Evolutionary conservation across 2,888 invertebrate genomes (phyloP), one percentile per base, ranked within the genome.

Genomic region (Masnerella sp.): DNA sequence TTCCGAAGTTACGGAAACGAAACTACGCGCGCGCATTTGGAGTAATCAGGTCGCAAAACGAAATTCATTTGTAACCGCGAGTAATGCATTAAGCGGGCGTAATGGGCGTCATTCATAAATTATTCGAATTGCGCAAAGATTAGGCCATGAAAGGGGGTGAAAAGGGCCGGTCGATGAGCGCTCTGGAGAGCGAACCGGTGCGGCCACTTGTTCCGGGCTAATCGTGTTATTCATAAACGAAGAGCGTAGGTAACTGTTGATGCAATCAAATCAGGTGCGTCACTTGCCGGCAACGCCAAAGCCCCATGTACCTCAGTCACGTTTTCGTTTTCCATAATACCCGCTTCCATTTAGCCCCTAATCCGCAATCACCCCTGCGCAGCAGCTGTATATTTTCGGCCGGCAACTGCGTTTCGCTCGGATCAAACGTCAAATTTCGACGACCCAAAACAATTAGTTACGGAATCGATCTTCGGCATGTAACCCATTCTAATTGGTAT

Each of bases 271-370:
- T 58, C 67, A 67, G 36, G 52, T 32, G 22, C 38, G 47, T 49
- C 62, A 61, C 62, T 51, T 32, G 49, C 22, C 5, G 17, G 42
- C 5, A 40, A 25, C 42, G 51, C 25, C 51, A 51, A 62, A 62
- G 28, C 47, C 49, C 49, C 49, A 34, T 42, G 34, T 22, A 62
- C 42, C 34, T 62, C 40, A 56, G 54, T 54, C 65, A 65, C 56
- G 65, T 65, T 56, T 65, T 65, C 65, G 54, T 65, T 65, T 65
- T 65, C 51, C 65, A 56, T 65, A 65, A 65, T 54, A 56, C 47
- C 43, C 49, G 34, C 40, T 67, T 56, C 22, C 45, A 32, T 47
- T 67, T 56, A 38, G 38, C 47, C 43, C 36, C 25, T 64, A 64
- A 67, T 67, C 56, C 56, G 25, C 67, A 58, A 67, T 67, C 47